Evolutionary conservation across 2,888 invertebrate genomes (phyloP), one percentile per base, ranked within the genome.

Genomic region (Lepeophtheirus nordmannii): DNA sequence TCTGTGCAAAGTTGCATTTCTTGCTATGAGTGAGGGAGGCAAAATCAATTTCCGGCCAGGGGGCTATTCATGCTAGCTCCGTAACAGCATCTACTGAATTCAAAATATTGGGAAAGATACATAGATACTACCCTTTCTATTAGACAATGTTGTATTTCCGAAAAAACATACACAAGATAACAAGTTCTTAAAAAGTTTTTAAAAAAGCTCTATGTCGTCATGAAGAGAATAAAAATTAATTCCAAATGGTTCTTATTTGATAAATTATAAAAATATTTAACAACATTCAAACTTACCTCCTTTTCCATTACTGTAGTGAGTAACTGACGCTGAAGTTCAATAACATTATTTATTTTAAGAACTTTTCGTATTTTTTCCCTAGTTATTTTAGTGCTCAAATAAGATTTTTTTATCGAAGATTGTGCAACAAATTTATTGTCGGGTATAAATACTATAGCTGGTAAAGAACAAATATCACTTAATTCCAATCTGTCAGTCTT

Each of bases 261-360:
- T 30, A 30, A 2, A 30, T 30, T 30, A 30, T 30, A 30, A 30
- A 2, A 30, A 30, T 2, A 30, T 30, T 30, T 30, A 30, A 30
- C 30, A 30, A 30, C 3, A 30, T 30, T 30, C 3, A 30, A 23
- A 38, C 39, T 41, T 62, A 71, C 71, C 68, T 71, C 71, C 46
- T 71, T 70, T 57, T 72, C 72, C 65, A 72, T 70, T 22, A 72
- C 70, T 56, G 71, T 71, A 14, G 69, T 68, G 23, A 72, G 68
- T 11, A 71, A 70, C 64, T 72, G 72, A 23, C 70, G 62, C 62
- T 71, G 71, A 11, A 72, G 69, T 39, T 70, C 70, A 22, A 71
- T 58, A 9, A 71, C 70, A 57, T 71, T 70, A 17, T 66, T 70
- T 58, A 70, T 71, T 66, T 69, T 68, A 14, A 71, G 67, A 17